A percentile compares a stretch with the other conserved stretches of the same genome.
Conservation (phyloP, 2,113 vertebrate genomes). For the Siniperca chuatsi region DNA sequence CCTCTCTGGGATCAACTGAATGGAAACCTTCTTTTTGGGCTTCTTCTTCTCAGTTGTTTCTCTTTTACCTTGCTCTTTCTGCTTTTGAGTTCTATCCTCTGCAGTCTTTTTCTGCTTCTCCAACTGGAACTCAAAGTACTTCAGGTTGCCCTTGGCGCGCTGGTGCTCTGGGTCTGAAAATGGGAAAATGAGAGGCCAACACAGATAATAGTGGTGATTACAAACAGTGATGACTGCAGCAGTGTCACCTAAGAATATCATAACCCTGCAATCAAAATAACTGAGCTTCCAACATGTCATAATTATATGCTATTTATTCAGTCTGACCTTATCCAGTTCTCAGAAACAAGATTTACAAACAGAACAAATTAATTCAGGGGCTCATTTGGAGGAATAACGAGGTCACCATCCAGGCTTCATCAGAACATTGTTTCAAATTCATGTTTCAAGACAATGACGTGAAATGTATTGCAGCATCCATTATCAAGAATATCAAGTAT, state of each 20-base stretch:
- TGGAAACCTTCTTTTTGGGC: constrained; percentile 81
- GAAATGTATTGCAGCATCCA: not conserved
- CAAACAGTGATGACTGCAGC: constrained; percentile 1
- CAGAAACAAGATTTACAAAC: constrained; percentile 10
- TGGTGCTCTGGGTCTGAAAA: constrained; percentile 93
- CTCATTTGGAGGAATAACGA: not conserved
- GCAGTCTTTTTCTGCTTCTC: constrained; percentile 89
- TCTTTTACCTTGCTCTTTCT: constrained; percentile 54
- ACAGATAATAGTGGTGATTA: constrained; percentile 19
- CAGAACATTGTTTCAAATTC: not conserved
- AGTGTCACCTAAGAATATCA: constrained; percentile 6
- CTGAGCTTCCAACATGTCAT: not conserved
- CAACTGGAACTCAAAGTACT: constrained; percentile 96
- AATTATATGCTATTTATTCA: constrained; percentile 19
- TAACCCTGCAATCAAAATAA: constrained; percentile 20
- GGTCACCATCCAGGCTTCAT: not conserved
- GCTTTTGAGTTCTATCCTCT: constrained; percentile 67
- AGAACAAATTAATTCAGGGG: not conserved
- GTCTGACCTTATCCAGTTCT: not conserved
- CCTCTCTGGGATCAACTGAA: constrained; percentile 91
- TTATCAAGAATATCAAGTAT: not conserved
- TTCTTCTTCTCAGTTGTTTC: constrained; percentile 66
- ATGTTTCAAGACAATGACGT: not conserved
- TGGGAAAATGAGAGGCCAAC: constrained; percentile 46
- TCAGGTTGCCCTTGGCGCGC: constrained; percentile 95